Evolutionary conservation across 1,140 invertebrate genomes (phyloP).

Genomic region (Magallana angulata): DNA sequence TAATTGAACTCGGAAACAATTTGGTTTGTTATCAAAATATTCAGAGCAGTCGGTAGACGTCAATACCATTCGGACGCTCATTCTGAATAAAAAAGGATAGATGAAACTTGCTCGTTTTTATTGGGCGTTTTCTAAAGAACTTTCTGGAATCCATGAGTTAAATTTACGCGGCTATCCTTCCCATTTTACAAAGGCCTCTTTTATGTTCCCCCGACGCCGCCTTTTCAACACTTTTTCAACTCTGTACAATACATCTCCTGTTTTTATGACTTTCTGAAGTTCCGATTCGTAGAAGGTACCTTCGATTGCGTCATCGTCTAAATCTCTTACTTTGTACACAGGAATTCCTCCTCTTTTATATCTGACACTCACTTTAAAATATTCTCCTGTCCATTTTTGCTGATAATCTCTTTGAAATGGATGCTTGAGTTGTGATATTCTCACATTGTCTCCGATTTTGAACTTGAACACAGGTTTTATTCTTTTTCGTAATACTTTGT

Average conservation of each 20-base stretch:
- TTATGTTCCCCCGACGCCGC: neutral
- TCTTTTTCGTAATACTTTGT: neutral
- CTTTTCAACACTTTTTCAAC: conserved; percentile 41
- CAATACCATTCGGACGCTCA: conserved; percentile 51
- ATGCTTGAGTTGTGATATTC: conserved; percentile 45
- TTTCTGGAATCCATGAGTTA: conserved; percentile 54
- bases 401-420: conserved; percentile 55
- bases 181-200: conserved; percentile 53
- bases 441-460: conserved; percentile 49
- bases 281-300: conserved; percentile 56
- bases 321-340: conserved; percentile 54
- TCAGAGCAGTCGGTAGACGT: conserved; percentile 34
- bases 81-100: neutral
- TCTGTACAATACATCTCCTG: conserved; percentile 7
- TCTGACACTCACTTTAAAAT: conserved; percentile 49
- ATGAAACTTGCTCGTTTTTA: neutral
- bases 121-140: conserved; percentile 9
- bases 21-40: conserved; percentile 41
- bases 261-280: conserved; percentile 39
- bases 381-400: conserved; percentile 55
- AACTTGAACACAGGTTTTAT: conserved; percentile 41
- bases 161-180: conserved; percentile 55
- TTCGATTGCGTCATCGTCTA: conserved; percentile 18
- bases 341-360: conserved; percentile 37
- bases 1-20: conserved; percentile 40